A percentile compares a stretch with the other conserved stretches of the same genome.
phyloP scores from a whole-genome alignment of 64 coral and sea anemone species.

The Montipora sp. region DNA sequence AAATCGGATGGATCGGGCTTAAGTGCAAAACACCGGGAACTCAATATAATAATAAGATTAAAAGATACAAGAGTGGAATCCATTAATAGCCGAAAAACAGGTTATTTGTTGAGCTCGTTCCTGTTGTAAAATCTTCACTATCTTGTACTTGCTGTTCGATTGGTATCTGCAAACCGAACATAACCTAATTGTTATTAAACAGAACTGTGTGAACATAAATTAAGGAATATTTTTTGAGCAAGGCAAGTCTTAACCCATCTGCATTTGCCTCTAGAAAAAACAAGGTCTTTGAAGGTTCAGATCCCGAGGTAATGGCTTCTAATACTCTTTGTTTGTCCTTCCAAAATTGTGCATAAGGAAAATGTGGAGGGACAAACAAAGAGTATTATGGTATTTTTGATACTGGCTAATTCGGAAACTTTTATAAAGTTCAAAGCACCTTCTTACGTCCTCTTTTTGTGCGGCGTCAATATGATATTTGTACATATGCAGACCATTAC shows the following conservation, averaged over 20 bases:
- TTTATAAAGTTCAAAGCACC: conserved; percentile 33
- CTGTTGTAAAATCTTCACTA: conserved; percentile 78
- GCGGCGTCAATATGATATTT: conserved; percentile 85
- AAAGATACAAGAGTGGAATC: conserved; percentile 99
- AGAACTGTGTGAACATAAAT: too few relatives aligned
- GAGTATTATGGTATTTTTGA: too few relatives aligned
- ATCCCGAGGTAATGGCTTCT: too few relatives aligned
- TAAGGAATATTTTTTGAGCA: too few relatives aligned
- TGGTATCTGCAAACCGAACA: conserved; percentile 65
- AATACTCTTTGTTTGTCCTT: too few relatives aligned
- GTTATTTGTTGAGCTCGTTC: conserved; percentile 90
- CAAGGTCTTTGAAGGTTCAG: too few relatives aligned
- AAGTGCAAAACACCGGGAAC: not conserved
- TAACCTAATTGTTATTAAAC: not conserved
- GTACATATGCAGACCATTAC: conserved; percentile 87
- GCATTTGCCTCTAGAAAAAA: too few relatives aligned
- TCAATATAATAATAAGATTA: not conserved
- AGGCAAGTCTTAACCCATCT: too few relatives aligned
- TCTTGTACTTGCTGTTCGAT: conserved; percentile 88
- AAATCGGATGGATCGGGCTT: not conserved
- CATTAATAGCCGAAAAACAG: conserved; percentile 89
- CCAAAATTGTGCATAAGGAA: too few relatives aligned
- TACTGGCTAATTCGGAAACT: not conserved
- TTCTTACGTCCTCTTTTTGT: conserved; percentile 91
- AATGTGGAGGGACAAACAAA: too few relatives aligned